phyloP scores from a whole-genome alignment of 2,888 invertebrate species.

The Eulithis testata region DNA sequence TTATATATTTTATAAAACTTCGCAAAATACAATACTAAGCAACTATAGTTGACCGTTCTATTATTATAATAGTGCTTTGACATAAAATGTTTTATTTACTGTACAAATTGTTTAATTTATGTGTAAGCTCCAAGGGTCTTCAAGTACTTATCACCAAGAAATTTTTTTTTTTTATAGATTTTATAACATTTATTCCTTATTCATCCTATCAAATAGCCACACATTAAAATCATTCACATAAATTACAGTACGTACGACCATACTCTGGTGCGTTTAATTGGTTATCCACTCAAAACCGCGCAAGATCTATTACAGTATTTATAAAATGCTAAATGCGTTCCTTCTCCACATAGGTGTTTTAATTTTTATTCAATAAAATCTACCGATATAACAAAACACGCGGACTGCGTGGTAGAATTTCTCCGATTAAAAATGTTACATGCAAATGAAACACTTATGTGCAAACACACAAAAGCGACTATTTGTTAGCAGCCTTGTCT shows the following conservation, averaged over 20 bases:
- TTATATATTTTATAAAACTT: neutral
- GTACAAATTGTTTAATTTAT: too few species aligned
- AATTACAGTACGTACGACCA: constrained; percentile 15
- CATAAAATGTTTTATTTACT: constrained; percentile 2
- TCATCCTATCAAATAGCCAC: constrained; percentile 15
- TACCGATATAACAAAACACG: neutral
- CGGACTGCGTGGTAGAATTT: too few species aligned
- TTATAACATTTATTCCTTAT: constrained; percentile 1
- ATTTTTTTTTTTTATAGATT: too few species aligned
- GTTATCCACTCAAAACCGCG: neutral
- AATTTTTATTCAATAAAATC: neutral
- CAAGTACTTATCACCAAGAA: too few species aligned
- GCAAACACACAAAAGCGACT: neutral
- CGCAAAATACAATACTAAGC: too few species aligned
- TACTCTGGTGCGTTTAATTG: neutral
- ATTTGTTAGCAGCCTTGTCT: constrained; percentile 34
- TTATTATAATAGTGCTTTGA: neutral
- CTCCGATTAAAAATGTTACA: neutral
- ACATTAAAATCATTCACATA: constrained; percentile 22
- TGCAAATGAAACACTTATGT: constrained; percentile 6
- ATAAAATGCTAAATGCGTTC: constrained; percentile 18
- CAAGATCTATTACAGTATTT: constrained; percentile 7
- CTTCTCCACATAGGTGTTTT: constrained; percentile 3
- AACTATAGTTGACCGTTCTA: neutral
- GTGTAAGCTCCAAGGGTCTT: too few species aligned